Evolutionary conservation across 2,888 invertebrate genomes (phyloP).

Genomic region (Drosophila nigricruria): DNA sequence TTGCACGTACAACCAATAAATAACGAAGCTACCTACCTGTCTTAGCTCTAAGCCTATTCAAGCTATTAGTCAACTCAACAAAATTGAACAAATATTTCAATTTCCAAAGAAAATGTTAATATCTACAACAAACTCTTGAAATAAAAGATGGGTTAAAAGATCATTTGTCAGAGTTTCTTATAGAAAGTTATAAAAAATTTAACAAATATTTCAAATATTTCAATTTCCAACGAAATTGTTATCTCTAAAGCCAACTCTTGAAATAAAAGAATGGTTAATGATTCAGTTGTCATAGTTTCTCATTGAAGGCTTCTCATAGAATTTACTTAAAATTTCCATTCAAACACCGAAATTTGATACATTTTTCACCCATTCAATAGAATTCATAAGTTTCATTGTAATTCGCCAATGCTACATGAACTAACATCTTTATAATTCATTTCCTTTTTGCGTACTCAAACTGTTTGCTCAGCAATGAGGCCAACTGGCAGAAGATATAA

Average conservation of each 20-base stretch:
- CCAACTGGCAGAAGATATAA: conserved; percentile 38
- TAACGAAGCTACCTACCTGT: not conserved
- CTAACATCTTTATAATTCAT: not conserved
- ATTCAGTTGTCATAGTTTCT: not conserved
- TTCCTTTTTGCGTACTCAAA: not conserved
- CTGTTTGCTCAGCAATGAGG: conserved; percentile 14
- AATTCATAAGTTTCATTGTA: not conserved
- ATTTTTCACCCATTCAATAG: not conserved
- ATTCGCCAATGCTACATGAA: not conserved
- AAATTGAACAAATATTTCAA: not conserved
- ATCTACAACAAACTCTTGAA: not conserved
- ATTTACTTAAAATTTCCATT: no score
- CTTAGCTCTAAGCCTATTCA: not conserved
- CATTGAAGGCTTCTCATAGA: not conserved
- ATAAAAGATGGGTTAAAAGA: no score
- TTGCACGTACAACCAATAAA: not conserved
- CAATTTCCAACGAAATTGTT: no score
- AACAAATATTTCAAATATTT: no score
- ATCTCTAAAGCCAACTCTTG: not conserved
- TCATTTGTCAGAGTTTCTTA: no score
- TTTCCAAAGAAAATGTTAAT: not conserved
- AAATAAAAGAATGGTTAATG: not conserved
- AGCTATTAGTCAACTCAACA: not conserved
- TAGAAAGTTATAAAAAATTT: no score
- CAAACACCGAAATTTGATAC: no score